Evolutionary conservation across 2,888 invertebrate genomes (phyloP), one percentile per base, ranked within the genome.

Genomic region (Rhagonycha lutea): DNA sequence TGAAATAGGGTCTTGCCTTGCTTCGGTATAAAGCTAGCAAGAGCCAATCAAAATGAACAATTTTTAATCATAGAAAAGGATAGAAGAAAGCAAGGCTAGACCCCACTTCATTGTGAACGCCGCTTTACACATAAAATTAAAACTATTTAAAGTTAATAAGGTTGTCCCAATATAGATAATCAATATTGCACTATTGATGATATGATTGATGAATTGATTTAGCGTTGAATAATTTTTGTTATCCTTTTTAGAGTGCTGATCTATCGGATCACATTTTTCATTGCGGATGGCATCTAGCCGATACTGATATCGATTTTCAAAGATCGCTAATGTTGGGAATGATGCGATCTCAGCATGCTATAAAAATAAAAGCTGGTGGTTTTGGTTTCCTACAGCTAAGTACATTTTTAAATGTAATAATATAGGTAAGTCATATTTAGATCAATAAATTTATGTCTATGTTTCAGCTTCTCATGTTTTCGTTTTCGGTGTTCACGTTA

Each of bases 381-480:
- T 62, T 62, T 62, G 23, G 23, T 2, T 4, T 9, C 2, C 18
- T 62, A 0, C 23, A 24, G 10, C 18, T 62, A 18, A 18, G 8
- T 62, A 62, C 23, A 18, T 62, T 62, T 18, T 4, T 62, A 10
- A 14, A 62, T 11, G 62, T 62, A 62, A 18, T 0, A 62, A 62
- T 18, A 1, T 9, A 8, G 12, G 12, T n/a, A n/a, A 32, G 3
- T 11, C 14, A 9, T 18, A 62, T 62, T 18, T 14, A 7, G 10
- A 4, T 14, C 14, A 0, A 23, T 18, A 18, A 1, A 14, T 14
- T 68, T 7, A 5, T 14, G 12, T 28, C 1, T 47, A 9, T 70
- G 24, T 65, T 71, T 65, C 18, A 71, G 71, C 29, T 71, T 10
- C 7, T 71, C 47, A 24, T 65, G 24, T 71, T 71, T 65, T 71